phyloP scores from a whole-genome alignment of 1,140 invertebrate genomes.

The Neodiprion virginianus region DNA sequence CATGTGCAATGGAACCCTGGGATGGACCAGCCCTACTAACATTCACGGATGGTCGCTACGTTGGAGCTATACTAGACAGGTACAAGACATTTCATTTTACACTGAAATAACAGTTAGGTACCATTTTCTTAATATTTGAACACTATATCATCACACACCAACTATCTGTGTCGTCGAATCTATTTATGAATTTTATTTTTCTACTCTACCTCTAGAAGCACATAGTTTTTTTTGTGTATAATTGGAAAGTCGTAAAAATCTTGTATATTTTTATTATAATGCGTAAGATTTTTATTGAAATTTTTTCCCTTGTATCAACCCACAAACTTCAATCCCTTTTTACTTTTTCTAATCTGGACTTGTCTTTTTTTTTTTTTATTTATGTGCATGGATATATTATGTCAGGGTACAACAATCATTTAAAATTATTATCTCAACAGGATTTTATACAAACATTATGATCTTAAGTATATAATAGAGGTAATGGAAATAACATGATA shows the following conservation, averaged over 20 bases:
- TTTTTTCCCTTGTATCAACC: too few species aligned
- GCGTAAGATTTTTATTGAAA: background rate
- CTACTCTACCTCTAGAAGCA: background rate
- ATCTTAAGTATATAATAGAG: background rate
- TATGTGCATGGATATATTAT: background rate
- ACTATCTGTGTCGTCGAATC: background rate
- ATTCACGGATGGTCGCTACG: conserved; percentile 98
- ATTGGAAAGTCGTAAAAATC: conserved; percentile 1
- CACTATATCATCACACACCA: background rate
- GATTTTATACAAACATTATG: background rate
- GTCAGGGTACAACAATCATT: too few species aligned
- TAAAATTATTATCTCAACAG: background rate
- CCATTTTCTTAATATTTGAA: background rate
- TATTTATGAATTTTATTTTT: background rate
- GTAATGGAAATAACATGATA: background rate
- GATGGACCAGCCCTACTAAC: conserved; percentile 96
- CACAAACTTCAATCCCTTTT: too few species aligned
- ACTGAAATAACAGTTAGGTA: background rate
- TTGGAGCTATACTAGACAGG: conserved; percentile 87
- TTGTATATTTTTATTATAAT: background rate
- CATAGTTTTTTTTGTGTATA: background rate
- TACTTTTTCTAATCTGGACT: too few species aligned
- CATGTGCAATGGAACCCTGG: conserved; percentile 99
- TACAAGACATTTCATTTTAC: conserved; percentile 42
- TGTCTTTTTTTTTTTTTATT: background rate